A percentile compares a stretch with the other conserved stretches of the same genome.
Evolutionary conservation across 2,797 vertebrate genomes (phyloP).

Genomic region (Chloroceryle amazona): DNA sequence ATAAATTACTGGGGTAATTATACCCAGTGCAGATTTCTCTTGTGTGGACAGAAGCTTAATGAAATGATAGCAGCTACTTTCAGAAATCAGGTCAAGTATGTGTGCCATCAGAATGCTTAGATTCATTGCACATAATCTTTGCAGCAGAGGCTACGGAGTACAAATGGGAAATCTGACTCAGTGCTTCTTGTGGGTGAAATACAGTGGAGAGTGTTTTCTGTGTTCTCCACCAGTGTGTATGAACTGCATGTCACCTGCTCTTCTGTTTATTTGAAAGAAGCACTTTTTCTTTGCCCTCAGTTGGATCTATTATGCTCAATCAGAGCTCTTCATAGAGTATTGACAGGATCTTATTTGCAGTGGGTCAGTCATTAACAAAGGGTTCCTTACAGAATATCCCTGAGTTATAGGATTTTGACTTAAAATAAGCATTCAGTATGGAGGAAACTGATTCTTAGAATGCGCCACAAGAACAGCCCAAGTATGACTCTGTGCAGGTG

Average conservation of each 20-base stretch:
- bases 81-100: conserved; percentile 13
- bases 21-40: conserved; percentile 35
- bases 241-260: neutral
- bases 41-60: conserved; percentile 44
- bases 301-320: neutral
- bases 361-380: neutral
- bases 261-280: conserved; percentile 13
- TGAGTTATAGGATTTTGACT: neutral
- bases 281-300: neutral
- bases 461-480: neutral
- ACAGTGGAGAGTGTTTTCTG: neutral
- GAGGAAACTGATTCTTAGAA: conserved; percentile 7
- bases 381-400: neutral
- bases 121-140: neutral
- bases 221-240: neutral
- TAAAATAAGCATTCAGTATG: neutral
- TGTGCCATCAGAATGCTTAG: neutral
- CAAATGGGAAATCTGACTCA: neutral
- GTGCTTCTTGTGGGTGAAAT: neutral
- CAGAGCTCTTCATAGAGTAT: neutral
- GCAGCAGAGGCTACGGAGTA: neutral
- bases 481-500: neutral
- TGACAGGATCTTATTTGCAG: neutral
- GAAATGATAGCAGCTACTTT: conserved; percentile 14
- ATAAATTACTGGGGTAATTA: conserved; percentile 50